These are phyloP conservation scores for Cryptotermes secundus DNA, from an alignment of 1,140 invertebrate genomes.

Conservation along the genomic window DNA sequence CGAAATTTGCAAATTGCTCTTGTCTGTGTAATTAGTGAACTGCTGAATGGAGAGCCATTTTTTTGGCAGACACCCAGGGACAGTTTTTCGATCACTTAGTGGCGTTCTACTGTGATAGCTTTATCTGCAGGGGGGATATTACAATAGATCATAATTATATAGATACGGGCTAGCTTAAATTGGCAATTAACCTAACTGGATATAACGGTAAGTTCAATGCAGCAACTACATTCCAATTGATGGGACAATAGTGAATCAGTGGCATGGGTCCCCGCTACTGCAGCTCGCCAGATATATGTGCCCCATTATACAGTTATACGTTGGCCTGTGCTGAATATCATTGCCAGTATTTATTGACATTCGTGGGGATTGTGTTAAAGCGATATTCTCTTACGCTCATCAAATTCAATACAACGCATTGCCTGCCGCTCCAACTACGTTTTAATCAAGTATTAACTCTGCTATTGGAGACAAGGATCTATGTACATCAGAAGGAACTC, in stretches of 20 bases:
- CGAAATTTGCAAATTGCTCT: too few relatives aligned
- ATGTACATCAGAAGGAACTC: too few relatives aligned
- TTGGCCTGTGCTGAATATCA: not conserved
- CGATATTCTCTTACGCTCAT: not conserved
- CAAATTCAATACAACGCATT: too few relatives aligned
- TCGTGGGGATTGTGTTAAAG: not conserved
- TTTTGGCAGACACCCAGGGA: not conserved
- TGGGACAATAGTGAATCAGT: not conserved
- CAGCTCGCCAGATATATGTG: not conserved
- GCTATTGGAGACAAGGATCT: too few relatives aligned
- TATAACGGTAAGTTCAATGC: not conserved
- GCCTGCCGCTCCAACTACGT: too few relatives aligned
- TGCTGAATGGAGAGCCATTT: not conserved
- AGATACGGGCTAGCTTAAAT: constrained; percentile 12
- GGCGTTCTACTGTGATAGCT: not conserved
- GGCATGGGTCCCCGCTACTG: not conserved
- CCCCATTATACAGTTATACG: not conserved
- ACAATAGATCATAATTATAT: constrained; percentile 15
- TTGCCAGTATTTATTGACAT: not conserved
- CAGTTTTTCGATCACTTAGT: not conserved
- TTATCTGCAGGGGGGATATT: not conserved
- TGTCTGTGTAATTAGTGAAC: not conserved
- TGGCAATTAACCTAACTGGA: constrained; percentile 14
- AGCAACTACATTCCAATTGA: not conserved
- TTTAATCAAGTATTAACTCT: too few relatives aligned